Conservation (phyloP, 1,140 invertebrate species). For the Paralvinella palmiformis region DNA sequence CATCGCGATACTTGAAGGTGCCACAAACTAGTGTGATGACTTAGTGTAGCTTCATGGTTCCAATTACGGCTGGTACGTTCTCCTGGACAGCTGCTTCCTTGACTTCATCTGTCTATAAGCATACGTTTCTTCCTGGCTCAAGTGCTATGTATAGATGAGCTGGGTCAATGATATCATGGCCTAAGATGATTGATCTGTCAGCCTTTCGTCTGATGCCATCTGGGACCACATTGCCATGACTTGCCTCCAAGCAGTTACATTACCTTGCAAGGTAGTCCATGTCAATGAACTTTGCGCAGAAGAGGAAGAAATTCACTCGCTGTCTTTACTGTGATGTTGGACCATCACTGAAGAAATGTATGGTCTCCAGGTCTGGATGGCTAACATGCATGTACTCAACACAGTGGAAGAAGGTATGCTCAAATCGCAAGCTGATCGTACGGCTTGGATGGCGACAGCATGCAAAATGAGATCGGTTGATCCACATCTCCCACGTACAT, state of each 20-base stretch:
- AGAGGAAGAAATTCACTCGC: conserved; percentile 25
- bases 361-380: conserved; percentile 7
- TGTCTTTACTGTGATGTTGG: conserved; percentile 18
- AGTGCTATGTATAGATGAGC: too few species aligned
- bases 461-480: not conserved
- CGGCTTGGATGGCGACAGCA: not conserved
- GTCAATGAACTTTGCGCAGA: conserved; percentile 20
- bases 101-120: too few species aligned
- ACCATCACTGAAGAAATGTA: conserved; percentile 21
- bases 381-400: conserved; percentile 17
- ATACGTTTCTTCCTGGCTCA: too few species aligned
- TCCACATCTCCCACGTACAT: conserved; percentile 1
- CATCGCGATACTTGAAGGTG: not conserved
- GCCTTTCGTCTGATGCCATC: conserved; percentile 48
- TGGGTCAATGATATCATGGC: too few species aligned
- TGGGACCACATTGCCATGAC: conserved; percentile 50
- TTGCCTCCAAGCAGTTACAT: conserved; percentile 49
- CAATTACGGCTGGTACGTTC: too few species aligned
- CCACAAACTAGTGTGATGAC: not conserved
- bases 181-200: too few species aligned
- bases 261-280: conserved; percentile 23
- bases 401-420: conserved; percentile 25
- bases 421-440: conserved; percentile 27
- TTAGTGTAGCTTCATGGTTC: too few species aligned
- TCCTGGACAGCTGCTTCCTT: too few species aligned